These are phyloP conservation scores for Nesidiocoris tenuis DNA, from an alignment of 2,888 invertebrate genomes.

Conservation along the genomic window DNA sequence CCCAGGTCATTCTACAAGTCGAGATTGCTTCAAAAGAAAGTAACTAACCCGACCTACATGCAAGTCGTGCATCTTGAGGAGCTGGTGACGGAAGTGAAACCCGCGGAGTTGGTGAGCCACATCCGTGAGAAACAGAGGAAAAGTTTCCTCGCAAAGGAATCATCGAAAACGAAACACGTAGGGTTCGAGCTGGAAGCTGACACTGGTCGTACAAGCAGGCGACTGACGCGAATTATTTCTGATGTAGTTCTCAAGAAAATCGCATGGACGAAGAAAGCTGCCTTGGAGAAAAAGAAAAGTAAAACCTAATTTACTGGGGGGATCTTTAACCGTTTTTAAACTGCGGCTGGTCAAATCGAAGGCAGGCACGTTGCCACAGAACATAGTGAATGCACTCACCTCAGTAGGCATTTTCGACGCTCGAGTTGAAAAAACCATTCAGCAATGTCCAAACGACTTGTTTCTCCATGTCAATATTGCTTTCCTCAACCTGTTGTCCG, in stretches of 20 bases:
- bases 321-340: too few relatives aligned
- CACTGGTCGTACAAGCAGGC: neutral
- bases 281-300: neutral
- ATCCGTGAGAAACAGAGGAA: neutral
- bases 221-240: neutral
- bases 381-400: too few relatives aligned
- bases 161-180: neutral
- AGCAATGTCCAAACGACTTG: too few relatives aligned
- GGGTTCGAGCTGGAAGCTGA: neutral
- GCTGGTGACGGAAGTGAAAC: neutral
- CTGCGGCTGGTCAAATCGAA: too few relatives aligned
- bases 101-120: neutral
- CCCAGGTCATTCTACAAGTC: slow-evolving; percentile 13
- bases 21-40: slow-evolving; percentile 26
- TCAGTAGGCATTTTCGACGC: too few relatives aligned
- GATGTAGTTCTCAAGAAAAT: slow-evolving; percentile 4
- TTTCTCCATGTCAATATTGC: too few relatives aligned
- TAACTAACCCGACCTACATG: slow-evolving; percentile 18
- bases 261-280: slow-evolving; percentile 16
- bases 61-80: neutral
- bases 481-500: too few relatives aligned
- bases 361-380: too few relatives aligned
- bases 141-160: neutral
- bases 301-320: neutral
- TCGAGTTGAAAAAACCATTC: too few relatives aligned